Conservation (phyloP, 2,888 invertebrate species). For the Apomyelois bistriatella region DNA sequence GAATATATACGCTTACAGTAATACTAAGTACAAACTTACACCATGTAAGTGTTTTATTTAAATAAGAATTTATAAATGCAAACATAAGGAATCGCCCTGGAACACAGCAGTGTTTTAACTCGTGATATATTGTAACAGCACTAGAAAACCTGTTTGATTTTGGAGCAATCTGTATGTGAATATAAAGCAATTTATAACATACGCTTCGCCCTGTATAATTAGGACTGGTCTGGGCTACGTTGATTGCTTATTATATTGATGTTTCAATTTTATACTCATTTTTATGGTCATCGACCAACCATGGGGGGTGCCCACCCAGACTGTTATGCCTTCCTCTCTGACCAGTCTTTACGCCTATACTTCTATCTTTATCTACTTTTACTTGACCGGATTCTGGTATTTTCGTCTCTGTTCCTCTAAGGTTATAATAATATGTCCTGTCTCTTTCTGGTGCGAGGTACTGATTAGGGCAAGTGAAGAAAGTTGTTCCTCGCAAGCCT, state of each 20-base stretch:
- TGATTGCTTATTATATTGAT: slow-evolving; percentile 81
- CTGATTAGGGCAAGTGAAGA: slow-evolving; percentile 63
- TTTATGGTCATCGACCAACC: slow-evolving; percentile 80
- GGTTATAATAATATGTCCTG: slow-evolving; percentile 15
- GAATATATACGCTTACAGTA: too few relatives aligned
- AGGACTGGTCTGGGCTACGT: slow-evolving; percentile 58
- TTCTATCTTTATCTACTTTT: slow-evolving; percentile 53
- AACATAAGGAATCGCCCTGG: neutral
- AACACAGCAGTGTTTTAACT: neutral
- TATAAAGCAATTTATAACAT: slow-evolving; percentile 71
- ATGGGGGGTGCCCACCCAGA: slow-evolving; percentile 81
- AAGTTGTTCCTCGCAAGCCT: slow-evolving; percentile 49
- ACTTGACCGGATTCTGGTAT: slow-evolving; percentile 44
- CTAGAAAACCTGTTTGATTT: slow-evolving; percentile 34
- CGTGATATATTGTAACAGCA: slow-evolving; percentile 12
- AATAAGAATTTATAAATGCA: neutral
- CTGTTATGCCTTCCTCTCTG: slow-evolving; percentile 45
- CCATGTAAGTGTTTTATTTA: too few relatives aligned
- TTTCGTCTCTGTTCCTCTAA: slow-evolving; percentile 44
- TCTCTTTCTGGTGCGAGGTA: slow-evolving; percentile 41
- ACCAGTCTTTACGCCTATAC: slow-evolving; percentile 33
- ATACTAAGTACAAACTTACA: too few relatives aligned
- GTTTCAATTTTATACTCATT: slow-evolving; percentile 80
- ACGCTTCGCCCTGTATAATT: slow-evolving; percentile 71
- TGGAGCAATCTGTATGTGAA: slow-evolving; percentile 64